Base-by-base conservation (phyloP, 1,140 invertebrate species). In the Philopotamus ludificatus region DNA sequence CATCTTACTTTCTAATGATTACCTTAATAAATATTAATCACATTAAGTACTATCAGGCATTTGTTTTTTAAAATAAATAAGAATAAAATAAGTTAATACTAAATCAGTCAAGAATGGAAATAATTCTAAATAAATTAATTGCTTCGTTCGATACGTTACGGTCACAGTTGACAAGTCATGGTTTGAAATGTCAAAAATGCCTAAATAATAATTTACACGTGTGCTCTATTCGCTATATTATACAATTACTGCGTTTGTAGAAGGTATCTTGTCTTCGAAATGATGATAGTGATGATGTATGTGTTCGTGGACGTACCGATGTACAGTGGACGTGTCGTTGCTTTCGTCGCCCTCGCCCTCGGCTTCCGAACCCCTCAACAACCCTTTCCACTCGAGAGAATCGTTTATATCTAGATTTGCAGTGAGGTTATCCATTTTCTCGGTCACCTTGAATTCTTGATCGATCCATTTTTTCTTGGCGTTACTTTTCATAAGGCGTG, bases 281-380 rank as follows among this genome's bases (percentile, higher is more conserved):
- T 91, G 89, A 78, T 92, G 88, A 77, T 91, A 91, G 72, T 92
- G 89, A 77, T 92, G 89, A 74, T 92, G 90, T 70, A 91, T 88
- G 70, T 92, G 89, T 73, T 91, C 88, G 72, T 92, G 89, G 60
- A 91, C 85, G 74, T 92, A 89, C 72, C 78, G 73, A 68, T 79
- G 76, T 12, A 78, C 75, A 58, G 77, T 73, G 1, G 78, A 77
- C 18, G 74, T 50, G 18, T 65, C 68, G 22, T 58, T 64, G 44
- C 74, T 72, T 1, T 76, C 71, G 42, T 73, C 74, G 15, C 68
- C 71, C 7, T 72, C 72, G 1, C 70, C 70, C 1, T 73, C 75
- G 3, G 72, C 72, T 39, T 70, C 68, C 1, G 68, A 67, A 45
- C 62, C 49, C 8, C 66, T 39, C 34, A 70, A 58, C 16, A 70